A percentile compares a stretch with the other conserved stretches of the same genome.
Evolutionary conservation across 2,797 vertebrate genomes (phyloP).

Genomic region (Chlorospingus semifuscus): DNA sequence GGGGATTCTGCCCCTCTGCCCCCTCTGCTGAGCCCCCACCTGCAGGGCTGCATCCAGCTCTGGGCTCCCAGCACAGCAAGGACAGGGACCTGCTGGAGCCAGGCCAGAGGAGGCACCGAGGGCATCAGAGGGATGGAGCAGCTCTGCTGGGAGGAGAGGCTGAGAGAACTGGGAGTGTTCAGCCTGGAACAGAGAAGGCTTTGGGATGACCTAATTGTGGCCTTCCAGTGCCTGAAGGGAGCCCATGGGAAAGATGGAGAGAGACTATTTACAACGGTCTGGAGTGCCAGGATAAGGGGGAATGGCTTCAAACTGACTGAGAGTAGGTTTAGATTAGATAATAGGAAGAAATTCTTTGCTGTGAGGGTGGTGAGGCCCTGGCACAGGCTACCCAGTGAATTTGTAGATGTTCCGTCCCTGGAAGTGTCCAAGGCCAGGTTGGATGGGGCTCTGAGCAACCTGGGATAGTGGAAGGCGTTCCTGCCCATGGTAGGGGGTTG

Average conservation of each 20-base stretch:
- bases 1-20: neutral
- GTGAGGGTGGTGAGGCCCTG: accelerated
- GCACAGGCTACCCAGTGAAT: accelerated
- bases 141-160: neutral
- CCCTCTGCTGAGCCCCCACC: neutral
- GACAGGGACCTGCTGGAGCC: neutral
- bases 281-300: accelerated
- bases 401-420: accelerated
- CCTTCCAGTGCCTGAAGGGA: accelerated
- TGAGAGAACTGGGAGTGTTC: accelerated
- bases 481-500: neutral
- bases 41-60: neutral
- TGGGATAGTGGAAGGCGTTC: neutral
- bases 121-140: neutral
- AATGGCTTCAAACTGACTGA: neutral
- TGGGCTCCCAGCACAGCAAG: neutral
- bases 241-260: neutral
- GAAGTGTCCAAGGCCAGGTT: accelerated
- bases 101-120: neutral
- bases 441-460: accelerated
- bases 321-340: neutral
- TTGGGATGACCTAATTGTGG: accelerated
- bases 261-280: accelerated
- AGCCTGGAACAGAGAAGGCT: accelerated
- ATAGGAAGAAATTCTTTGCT: accelerated